Base-by-base conservation (phyloP, 1,140 invertebrate species). In the Brachionus rotundiformis region DNA sequence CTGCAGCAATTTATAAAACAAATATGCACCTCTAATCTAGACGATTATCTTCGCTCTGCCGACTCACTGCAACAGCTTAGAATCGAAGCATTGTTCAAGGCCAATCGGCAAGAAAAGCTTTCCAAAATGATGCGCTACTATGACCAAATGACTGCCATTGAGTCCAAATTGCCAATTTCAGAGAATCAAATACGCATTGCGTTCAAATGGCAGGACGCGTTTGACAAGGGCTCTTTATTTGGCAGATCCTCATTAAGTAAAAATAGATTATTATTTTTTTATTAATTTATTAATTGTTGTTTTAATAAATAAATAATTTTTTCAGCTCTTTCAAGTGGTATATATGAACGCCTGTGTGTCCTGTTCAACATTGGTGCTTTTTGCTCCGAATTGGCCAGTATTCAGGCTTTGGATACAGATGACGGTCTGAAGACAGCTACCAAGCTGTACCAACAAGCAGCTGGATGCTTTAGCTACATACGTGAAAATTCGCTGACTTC, bases 161-260 rank as follows among this genome's bases (percentile, higher is more conserved):
- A 98, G 89, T 90, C 91, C 33, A 99, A 99, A 89, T 92, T 99
- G 83, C 94, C 96, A 13, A 91, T 94, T 2, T 91, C 94, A 83
- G 95, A 90, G 83, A 88, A 90, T 83, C 88, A 89, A 85, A 87
- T 88, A 29, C 83, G 87, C 65, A 84, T 88, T 11, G 85, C 94
- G 31, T 99, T 99, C 85, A 99, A 98, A 87, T 99, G 97, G 96
- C 97, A 97, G 88, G 96, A 99, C 92, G 96, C 97, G 2, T 99
- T 99, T 89, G 95, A 98, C 86, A 95, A 94, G 86, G 94, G 94
- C 49, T 93, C 93, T 5, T 91, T 98, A 83, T 98, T 99, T 90
- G 94, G 94, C 82, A 94, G 93, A 77, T 65, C 54, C 44, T 19
- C 23, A 27, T 19, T 47, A 25, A 92, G 93, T 87, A 93, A 94